Base-by-base conservation (phyloP, 2,797 vertebrate genomes). In the Crenuchus spilurus region DNA sequence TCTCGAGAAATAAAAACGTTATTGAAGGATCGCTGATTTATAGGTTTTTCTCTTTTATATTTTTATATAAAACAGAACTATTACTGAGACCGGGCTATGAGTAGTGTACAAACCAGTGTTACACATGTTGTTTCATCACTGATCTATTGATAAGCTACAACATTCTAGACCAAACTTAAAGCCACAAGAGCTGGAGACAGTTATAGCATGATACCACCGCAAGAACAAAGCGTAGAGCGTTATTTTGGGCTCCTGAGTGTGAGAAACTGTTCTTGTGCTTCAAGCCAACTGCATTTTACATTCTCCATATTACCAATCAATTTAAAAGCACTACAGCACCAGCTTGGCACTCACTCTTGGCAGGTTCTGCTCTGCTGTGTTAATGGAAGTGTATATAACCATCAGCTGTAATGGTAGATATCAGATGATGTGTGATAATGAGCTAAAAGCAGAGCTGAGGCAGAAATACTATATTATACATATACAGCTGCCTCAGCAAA, bases 201-300 rank as follows among this genome's bases (percentile, higher is more conserved):
- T 52, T 11, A 44, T 26, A 65, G 6, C 37, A n/a, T 8, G 18
- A 3, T 13, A 26, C 35, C 26, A 62, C 13, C 39, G 41, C 6
- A 31, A 39, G 16, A n/a, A 20, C 13, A 33, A 2, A 22, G 10
- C 5, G 30, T 33, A 31, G 11, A 16, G 18, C 20, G 28, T 18
- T 64, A 64, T 64, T 73, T 37, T 55, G 49, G 31, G 28, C 11
- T 11, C 9, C 1, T 11, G 16, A 16, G 60, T 44, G 60, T 52
- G 16, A 14, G 57, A 61, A 61, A 52, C 49, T 52, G 49, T 6
- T 52, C 13, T 13, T 54, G 26, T 30, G 13, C 30, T 69, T 61
- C 26, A 39, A 49, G 57, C 33, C 31, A 61, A 42, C 22, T 37
- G 18, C 44, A 51, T 61, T 71, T 26, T 62, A 61, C 57, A 39